Percentiles rank a stretch among this genome's conserved stretches.
These are phyloP conservation scores for Ectropis crepuscularia DNA, from an alignment of 2,888 invertebrate species.

Conservation along the genomic window DNA sequence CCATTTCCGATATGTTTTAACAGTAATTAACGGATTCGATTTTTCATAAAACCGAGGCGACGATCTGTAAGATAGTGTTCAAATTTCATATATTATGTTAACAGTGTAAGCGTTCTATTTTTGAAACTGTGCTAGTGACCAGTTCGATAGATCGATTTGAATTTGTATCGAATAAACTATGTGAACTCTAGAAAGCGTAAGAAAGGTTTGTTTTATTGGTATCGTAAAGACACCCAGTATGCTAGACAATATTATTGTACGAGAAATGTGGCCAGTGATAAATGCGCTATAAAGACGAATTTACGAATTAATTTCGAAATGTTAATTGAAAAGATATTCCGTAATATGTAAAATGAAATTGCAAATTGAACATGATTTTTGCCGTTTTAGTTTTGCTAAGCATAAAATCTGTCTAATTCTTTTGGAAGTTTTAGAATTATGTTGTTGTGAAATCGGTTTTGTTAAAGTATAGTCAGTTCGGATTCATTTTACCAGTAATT, in stretches of 20 bases:
- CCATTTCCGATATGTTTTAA: slow-evolving; percentile 15
- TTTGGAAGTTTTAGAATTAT: slow-evolving; percentile 1
- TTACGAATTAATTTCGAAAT: slow-evolving; percentile 9
- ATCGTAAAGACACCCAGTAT: slow-evolving; percentile 3
- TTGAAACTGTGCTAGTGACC: slow-evolving; percentile 14
- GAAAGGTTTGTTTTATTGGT: background rate
- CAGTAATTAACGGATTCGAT: slow-evolving; percentile 4
- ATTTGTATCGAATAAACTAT: background rate
- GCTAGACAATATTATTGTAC: slow-evolving; percentile 2
- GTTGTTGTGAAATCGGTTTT: background rate
- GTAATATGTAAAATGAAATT: background rate
- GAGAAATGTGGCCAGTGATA: slow-evolving; percentile 13
- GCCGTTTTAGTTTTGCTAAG: background rate
- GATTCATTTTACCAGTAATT: background rate
- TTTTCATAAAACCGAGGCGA: slow-evolving; percentile 15
- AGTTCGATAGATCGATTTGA: slow-evolving; percentile 8
- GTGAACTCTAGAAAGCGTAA: slow-evolving; percentile 1
- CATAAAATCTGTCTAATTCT: background rate
- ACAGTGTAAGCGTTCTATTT: slow-evolving; percentile 12
- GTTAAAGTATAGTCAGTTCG: slow-evolving; percentile 4
- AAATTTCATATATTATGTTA: slow-evolving; percentile 12
- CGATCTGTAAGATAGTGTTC: slow-evolving; percentile 18
- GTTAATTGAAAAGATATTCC: background rate
- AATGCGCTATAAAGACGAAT: slow-evolving; percentile 17
- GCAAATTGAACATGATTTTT: background rate